Percentiles rank a stretch among this genome's conserved stretches.
Conservation (phyloP, 2,888 invertebrate species). For the Eupeodes luniger region DNA sequence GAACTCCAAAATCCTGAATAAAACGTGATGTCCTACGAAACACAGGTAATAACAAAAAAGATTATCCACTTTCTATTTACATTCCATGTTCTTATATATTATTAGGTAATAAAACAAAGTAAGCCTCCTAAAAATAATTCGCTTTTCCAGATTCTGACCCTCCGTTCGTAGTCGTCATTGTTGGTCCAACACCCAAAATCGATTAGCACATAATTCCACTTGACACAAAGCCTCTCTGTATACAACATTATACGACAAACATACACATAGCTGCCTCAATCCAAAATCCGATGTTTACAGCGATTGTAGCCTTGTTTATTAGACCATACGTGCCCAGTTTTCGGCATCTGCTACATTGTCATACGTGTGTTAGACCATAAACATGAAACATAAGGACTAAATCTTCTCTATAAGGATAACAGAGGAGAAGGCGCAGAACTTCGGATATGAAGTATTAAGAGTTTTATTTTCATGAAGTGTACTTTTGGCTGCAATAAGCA, state of each 20-base stretch:
- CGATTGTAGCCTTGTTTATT: slow-evolving; percentile 62
- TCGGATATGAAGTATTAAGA: slow-evolving; percentile 53
- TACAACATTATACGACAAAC: slow-evolving; percentile 6
- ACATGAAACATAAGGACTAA: slow-evolving; percentile 15
- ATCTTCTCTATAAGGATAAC: not conserved
- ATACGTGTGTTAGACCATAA: slow-evolving; percentile 63
- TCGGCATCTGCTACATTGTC: slow-evolving; percentile 71
- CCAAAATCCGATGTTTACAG: slow-evolving; percentile 57
- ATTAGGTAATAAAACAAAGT: slow-evolving; percentile 58
- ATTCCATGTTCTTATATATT: slow-evolving; percentile 14
- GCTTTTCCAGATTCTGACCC: not conserved
- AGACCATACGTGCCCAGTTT: slow-evolving; percentile 67
- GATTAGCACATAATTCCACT: slow-evolving; percentile 76
- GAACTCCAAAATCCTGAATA: not conserved
- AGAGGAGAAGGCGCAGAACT: slow-evolving; percentile 1
- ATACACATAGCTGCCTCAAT: slow-evolving; percentile 46
- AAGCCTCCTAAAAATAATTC: slow-evolving; percentile 22
- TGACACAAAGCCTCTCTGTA: slow-evolving; percentile 62
- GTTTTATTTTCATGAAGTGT: slow-evolving; percentile 68
- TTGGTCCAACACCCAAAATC: slow-evolving; percentile 53
- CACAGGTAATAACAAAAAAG: not conserved
- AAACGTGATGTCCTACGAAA: not conserved
- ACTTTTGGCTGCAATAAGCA: slow-evolving; percentile 62
- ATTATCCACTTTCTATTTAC: slow-evolving; percentile 16
- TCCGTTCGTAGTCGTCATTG: too few species aligned